A percentile compares a stretch with the other conserved stretches of the same genome.
phyloP scores from a whole-genome alignment of 2,113 vertebrate species.

The Aptenodytes patagonicus region DNA sequence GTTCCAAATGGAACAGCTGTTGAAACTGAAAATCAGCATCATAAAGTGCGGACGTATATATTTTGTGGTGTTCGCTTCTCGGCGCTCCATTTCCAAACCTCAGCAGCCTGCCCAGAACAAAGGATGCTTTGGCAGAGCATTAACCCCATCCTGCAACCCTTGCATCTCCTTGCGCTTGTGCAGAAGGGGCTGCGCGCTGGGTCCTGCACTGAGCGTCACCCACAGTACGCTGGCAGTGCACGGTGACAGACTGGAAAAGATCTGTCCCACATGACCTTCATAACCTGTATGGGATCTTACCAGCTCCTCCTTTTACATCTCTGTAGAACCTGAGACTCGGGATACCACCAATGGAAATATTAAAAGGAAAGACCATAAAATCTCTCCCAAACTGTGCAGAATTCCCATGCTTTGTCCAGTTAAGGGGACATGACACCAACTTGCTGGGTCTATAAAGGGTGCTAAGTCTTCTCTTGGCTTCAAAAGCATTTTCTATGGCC shows the following conservation, averaged over 20 bases:
- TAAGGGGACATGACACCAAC: neutral
- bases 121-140: conserved; percentile 11
- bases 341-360: neutral
- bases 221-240: neutral
- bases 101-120: conserved; percentile 48
- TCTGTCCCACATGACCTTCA: neutral
- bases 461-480: neutral
- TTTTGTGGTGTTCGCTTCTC: conserved; percentile 26
- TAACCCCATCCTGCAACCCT: neutral
- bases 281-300: neutral
- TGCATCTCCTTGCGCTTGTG: neutral
- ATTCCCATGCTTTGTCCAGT: neutral
- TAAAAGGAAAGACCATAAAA: neutral
- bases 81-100: conserved; percentile 13
- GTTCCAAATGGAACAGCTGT: conserved; percentile 46
- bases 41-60: conserved; percentile 2
- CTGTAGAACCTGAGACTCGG: neutral
- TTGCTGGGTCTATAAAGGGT: neutral
- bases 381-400: neutral
- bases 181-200: neutral
- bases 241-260: neutral
- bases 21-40: conserved; percentile 50
- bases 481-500: neutral
- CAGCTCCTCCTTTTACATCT: neutral
- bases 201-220: neutral